Conservation (phyloP, 2,113 vertebrate species). For the Marcusenius ussheri region DNA sequence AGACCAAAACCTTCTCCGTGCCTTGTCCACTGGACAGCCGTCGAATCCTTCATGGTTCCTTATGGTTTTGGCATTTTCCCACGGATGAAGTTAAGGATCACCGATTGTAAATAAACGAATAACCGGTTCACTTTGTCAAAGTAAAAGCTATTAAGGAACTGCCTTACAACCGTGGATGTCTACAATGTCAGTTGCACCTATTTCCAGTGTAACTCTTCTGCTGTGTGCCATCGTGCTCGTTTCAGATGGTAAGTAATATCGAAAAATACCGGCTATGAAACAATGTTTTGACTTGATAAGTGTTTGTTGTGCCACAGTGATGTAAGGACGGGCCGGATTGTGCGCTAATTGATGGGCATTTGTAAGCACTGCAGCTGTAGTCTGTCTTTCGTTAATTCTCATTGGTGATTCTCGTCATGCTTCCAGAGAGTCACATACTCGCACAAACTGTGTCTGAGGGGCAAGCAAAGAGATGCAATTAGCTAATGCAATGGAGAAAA, state of each 20-base stretch:
- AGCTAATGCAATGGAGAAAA: constrained; percentile 2
- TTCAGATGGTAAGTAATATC: constrained; percentile 54
- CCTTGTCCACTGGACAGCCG: constrained; percentile 11
- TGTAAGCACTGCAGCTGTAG: constrained; percentile 37
- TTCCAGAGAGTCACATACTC: not conserved
- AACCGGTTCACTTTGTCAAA: constrained; percentile 32
- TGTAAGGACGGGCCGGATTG: not conserved
- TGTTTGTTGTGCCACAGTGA: not conserved
- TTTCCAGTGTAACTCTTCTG: constrained; percentile 54
- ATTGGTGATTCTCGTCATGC: constrained; percentile 39
- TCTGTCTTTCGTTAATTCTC: constrained; percentile 26
- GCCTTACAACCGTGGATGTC: constrained; percentile 41
- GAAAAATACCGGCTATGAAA: not conserved
- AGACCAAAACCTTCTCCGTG: constrained; percentile 23
- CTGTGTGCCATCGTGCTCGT: constrained; percentile 45
- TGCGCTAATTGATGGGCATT: constrained; percentile 20
- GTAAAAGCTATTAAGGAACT: constrained; percentile 32
- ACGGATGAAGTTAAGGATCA: constrained; percentile 31
- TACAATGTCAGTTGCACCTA: constrained; percentile 58
- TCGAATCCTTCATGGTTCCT: not conserved
- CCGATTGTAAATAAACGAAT: not conserved
- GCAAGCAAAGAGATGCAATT: constrained; percentile 14
- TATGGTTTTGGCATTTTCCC: constrained; percentile 4
- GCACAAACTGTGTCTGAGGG: constrained; percentile 13
- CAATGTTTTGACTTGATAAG: constrained; percentile 1